phyloP scores from a whole-genome alignment of 2,113 vertebrate species.

The Elephas maximus region DNA sequence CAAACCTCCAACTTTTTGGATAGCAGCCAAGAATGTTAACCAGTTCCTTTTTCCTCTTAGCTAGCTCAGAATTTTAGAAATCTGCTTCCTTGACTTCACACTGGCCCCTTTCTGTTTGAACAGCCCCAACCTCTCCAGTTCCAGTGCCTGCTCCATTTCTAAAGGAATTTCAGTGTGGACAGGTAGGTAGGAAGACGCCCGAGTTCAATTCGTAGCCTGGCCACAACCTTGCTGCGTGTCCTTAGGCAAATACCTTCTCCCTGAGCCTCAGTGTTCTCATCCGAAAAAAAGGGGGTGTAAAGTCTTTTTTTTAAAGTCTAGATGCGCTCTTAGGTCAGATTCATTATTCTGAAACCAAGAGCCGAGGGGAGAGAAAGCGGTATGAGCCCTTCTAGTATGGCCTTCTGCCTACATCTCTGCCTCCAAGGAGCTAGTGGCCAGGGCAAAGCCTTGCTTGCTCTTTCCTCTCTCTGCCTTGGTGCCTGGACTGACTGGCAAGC shows the following conservation, averaged over 20 bases:
- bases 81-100: background rate
- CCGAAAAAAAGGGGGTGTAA: background rate
- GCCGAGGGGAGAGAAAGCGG: background rate
- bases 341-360: background rate
- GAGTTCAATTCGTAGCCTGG: background rate
- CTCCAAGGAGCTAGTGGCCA: background rate
- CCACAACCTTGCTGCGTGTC: background rate
- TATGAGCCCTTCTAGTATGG: background rate
- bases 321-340: slow-evolving; percentile 9
- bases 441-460: background rate
- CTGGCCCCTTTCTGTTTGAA: background rate
- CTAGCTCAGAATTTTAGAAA: slow-evolving; percentile 5
- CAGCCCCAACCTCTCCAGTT: background rate
- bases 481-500: background rate
- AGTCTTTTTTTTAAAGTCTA: background rate
- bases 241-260: background rate
- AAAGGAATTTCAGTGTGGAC: background rate
- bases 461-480: background rate
- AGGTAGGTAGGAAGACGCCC: background rate
- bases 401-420: background rate
- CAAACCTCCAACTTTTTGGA: background rate
- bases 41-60: background rate
- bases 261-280: slow-evolving; percentile 11
- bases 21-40: background rate
- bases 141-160: background rate